Evolutionary conservation across 2,797 vertebrate species (phyloP).

Genomic region (Malurus leucopterus): DNA sequence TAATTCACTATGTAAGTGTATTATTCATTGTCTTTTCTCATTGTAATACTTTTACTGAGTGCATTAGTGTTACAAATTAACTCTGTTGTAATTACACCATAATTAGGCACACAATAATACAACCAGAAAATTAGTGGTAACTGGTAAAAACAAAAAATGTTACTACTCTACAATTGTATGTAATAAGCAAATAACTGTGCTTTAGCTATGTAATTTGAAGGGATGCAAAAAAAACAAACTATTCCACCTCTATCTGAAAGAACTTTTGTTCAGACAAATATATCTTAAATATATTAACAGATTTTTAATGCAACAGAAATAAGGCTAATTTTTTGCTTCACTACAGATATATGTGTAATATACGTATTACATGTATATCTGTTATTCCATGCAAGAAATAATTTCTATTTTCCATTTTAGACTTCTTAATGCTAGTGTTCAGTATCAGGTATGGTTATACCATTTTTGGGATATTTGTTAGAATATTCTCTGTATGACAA

Average conservation of each 20-base stretch:
- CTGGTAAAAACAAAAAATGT: not conserved
- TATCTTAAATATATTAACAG: not conserved
- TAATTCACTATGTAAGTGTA: not conserved
- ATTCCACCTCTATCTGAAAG: not conserved
- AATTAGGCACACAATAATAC: not conserved
- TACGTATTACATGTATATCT: too few relatives aligned
- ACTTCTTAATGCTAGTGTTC: not conserved
- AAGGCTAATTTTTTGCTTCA: not conserved
- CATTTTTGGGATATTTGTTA: not conserved
- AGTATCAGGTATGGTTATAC: not conserved
- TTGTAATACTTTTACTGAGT: not conserved
- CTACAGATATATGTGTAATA: not conserved
- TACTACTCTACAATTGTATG: not conserved
- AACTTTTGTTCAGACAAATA: not conserved
- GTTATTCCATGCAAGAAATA: not conserved
- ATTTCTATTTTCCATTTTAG: not conserved
- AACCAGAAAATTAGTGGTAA: not conserved
- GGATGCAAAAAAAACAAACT: not conserved
- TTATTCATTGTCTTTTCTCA: not conserved
- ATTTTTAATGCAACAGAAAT: not conserved
- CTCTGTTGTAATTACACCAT: not conserved
- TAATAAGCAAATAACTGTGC: constrained; percentile 5
- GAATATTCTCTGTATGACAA: not conserved
- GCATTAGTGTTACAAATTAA: constrained; percentile 13
- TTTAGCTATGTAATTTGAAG: not conserved